Conservation (phyloP, 2,888 invertebrate genomes). For the Pollenia labialis region DNA sequence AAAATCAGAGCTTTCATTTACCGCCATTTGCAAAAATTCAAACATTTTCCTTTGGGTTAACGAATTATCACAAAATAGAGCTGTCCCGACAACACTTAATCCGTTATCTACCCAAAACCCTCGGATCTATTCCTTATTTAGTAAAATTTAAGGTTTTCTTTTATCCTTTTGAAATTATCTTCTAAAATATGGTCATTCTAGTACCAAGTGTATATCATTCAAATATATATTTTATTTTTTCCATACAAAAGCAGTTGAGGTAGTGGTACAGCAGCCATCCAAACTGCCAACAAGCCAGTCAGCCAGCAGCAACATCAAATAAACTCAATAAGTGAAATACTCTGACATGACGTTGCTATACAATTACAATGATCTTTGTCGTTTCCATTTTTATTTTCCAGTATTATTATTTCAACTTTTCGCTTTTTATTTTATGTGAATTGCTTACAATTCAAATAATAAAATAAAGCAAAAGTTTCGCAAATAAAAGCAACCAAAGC, state of each 20-base stretch:
- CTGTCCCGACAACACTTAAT: too few species aligned
- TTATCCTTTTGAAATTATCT: too few species aligned
- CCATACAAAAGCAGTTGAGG: constrained; percentile 18
- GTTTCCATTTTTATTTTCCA: constrained; percentile 18
- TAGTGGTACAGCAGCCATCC: background rate
- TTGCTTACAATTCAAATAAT: constrained; percentile 46
- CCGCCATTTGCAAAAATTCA: too few species aligned
- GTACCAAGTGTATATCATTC: constrained; percentile 31
- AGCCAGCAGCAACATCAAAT: constrained; percentile 26
- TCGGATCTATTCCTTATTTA: too few species aligned
- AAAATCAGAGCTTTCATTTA: too few species aligned
- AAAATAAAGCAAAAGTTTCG: constrained; percentile 48
- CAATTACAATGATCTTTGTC: constrained; percentile 64
- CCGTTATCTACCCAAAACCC: too few species aligned
- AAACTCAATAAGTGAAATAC: constrained; percentile 57
- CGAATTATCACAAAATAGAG: too few species aligned
- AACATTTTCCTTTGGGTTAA: too few species aligned
- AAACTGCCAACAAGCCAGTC: too few species aligned
- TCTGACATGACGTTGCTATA: constrained; percentile 62
- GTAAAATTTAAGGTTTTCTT: too few species aligned
- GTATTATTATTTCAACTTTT: constrained; percentile 18
- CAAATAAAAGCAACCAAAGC: constrained; percentile 8
- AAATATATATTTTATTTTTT: background rate
- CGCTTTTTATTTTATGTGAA: constrained; percentile 46
- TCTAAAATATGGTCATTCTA: background rate